A percentile compares a stretch with the other conserved stretches of the same genome.
These are phyloP conservation scores for Ormyrus rosae DNA, from an alignment of 2,888 invertebrate species.

Conservation along the genomic window DNA sequence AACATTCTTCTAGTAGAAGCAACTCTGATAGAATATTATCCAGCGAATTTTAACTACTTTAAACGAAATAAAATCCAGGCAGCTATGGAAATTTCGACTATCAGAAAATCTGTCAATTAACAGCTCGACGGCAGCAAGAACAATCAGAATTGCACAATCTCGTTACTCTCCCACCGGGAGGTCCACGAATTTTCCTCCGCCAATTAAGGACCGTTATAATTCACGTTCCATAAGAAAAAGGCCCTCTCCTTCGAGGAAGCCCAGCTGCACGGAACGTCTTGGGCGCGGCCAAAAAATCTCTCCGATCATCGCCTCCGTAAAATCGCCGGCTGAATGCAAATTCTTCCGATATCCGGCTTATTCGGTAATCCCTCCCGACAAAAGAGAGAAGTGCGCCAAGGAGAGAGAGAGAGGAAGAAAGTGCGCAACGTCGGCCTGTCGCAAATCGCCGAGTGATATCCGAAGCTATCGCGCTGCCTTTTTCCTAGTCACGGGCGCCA, in stretches of 20 bases:
- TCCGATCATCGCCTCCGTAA: constrained; percentile 7
- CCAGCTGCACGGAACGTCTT: not conserved
- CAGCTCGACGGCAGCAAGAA: not conserved
- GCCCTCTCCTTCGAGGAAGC: not conserved
- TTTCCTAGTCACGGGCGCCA: not conserved
- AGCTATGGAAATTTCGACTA: too few species aligned
- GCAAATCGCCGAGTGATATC: too few species aligned
- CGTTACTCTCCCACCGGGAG: too few species aligned
- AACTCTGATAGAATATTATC: too few species aligned
- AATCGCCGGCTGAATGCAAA: constrained; percentile 20
- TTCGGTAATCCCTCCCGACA: constrained; percentile 7
- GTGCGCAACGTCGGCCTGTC: not conserved
- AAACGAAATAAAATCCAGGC: too few species aligned
- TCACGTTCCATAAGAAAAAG: not conserved
- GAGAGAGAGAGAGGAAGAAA: not conserved
- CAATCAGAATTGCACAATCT: not conserved
- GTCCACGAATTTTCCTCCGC: not conserved
- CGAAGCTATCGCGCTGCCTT: not conserved
- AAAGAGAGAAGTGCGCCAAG: constrained; percentile 3
- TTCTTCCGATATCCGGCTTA: constrained; percentile 23
- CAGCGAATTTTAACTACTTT: too few species aligned
- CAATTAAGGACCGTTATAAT: constrained; percentile 20
- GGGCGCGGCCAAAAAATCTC: not conserved
- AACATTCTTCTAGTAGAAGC: too few species aligned
- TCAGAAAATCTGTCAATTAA: too few species aligned